Conservation (phyloP, 2,888 invertebrate genomes). For the Pterostichus niger region DNA sequence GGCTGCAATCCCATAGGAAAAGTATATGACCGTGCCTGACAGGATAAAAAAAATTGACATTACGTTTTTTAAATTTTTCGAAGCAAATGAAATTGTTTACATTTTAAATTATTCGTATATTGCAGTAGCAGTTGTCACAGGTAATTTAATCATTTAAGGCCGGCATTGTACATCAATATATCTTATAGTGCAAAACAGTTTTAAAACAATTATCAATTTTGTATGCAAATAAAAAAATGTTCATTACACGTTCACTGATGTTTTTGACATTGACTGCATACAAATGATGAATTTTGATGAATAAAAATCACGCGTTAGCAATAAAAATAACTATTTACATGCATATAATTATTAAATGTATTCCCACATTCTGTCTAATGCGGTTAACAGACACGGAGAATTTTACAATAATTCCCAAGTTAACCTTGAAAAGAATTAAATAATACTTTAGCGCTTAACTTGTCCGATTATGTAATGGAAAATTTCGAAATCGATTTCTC, state of each 20-base stretch:
- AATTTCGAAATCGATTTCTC: conserved; percentile 61
- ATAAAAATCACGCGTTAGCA: background rate
- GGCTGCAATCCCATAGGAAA: too few species aligned
- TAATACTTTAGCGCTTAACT: conserved; percentile 7
- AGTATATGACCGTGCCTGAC: too few species aligned
- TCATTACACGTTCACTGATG: conserved; percentile 7
- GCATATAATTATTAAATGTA: background rate
- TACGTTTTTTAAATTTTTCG: too few species aligned
- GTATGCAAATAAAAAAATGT: conserved; percentile 4
- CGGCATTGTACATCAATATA: too few species aligned
- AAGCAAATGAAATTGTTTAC: too few species aligned
- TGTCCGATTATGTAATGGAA: conserved; percentile 50
- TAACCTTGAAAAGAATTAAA: conserved; percentile 56
- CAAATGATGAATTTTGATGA: conserved; percentile 6
- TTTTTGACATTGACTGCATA: conserved; percentile 34
- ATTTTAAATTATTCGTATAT: too few species aligned
- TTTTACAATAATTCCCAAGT: background rate
- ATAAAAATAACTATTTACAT: conserved; percentile 18
- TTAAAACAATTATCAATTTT: conserved; percentile 12
- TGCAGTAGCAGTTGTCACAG: too few species aligned
- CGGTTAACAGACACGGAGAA: background rate
- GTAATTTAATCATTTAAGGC: too few species aligned
- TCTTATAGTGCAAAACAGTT: background rate
- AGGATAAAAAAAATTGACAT: too few species aligned
- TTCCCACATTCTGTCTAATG: conserved; percentile 17